Evolutionary conservation across 2,113 vertebrate genomes (phyloP).

Genomic region (Siniperca chuatsi): DNA sequence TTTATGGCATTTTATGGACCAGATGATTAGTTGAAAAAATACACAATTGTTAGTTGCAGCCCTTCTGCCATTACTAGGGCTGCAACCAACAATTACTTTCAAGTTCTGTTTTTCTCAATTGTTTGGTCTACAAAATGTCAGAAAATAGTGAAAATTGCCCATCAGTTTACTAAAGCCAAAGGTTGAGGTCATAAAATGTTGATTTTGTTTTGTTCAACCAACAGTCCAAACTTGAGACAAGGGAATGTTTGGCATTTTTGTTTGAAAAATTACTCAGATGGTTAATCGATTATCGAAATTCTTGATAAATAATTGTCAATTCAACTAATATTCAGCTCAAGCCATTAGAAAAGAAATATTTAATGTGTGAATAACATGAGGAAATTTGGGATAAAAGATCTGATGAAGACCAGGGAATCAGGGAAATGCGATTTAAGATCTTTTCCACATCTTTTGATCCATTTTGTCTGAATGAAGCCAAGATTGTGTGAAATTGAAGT

Average conservation of each 20-base stretch:
- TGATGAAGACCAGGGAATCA: neutral
- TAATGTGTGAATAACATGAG: neutral
- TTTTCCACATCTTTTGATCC: neutral
- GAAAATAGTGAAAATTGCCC: neutral
- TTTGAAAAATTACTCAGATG: too few species aligned
- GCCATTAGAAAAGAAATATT: neutral
- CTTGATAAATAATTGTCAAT: too few species aligned
- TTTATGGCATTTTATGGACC: neutral
- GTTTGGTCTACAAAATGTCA: neutral
- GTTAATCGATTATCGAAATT: too few species aligned
- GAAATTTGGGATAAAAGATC: neutral
- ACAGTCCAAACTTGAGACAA: too few species aligned
- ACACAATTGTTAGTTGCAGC: neutral
- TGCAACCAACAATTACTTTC: neutral
- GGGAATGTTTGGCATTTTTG: neutral
- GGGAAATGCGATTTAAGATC: neutral
- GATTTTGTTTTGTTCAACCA: too few species aligned
- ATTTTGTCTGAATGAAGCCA: neutral
- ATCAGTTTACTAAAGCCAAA: neutral
- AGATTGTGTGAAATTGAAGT: neutral
- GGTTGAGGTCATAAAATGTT: neutral
- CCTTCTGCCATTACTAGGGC: neutral
- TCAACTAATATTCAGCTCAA: neutral
- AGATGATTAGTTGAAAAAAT: too few species aligned
- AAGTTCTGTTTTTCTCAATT: too few species aligned